Percentiles rank a stretch among this genome's conserved stretches.
Conservation (phyloP, 2,888 invertebrate species). For the Mythimna loreyi region DNA sequence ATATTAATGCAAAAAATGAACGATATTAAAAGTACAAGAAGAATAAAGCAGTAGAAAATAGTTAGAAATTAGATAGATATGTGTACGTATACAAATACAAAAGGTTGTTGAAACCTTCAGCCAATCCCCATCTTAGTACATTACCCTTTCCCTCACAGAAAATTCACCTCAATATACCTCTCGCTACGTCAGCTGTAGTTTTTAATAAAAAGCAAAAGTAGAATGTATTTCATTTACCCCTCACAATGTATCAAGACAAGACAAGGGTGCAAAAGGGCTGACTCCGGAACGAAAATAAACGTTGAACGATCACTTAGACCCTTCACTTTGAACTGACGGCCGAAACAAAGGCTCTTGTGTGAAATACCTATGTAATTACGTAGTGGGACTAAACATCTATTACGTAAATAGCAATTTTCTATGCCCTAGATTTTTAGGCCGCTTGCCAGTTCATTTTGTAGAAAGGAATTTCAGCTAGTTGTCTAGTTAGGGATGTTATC, state of each 20-base stretch:
- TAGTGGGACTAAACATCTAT: conserved; percentile 48
- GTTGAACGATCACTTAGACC: conserved; percentile 84
- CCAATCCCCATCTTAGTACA: background rate
- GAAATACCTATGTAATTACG: conserved; percentile 67
- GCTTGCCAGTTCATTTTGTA: conserved; percentile 37
- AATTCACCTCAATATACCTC: conserved; percentile 50
- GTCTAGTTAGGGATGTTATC: conserved; percentile 19
- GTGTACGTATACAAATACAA: background rate
- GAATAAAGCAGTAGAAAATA: background rate
- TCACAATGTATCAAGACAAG: conserved; percentile 86
- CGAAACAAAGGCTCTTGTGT: conserved; percentile 68
- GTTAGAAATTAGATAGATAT: background rate
- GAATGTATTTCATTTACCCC: conserved; percentile 85
- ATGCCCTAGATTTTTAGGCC: conserved; percentile 47
- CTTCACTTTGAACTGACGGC: conserved; percentile 75
- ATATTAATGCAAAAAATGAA: background rate
- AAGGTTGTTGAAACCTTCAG: conserved; percentile 22
- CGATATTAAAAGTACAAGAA: background rate
- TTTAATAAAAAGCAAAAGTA: conserved; percentile 81
- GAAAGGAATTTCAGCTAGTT: conserved; percentile 12
- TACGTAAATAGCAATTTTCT: conserved; percentile 46
- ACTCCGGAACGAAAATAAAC: conserved; percentile 85
- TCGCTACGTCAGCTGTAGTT: conserved; percentile 70
- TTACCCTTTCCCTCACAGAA: conserved; percentile 6
- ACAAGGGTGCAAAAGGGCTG: conserved; percentile 86